Percentiles rank a stretch among this genome's conserved stretches.
phyloP scores from a whole-genome alignment of 2,113 vertebrate genomes.

The Dendropsophus ebraccatus region DNA sequence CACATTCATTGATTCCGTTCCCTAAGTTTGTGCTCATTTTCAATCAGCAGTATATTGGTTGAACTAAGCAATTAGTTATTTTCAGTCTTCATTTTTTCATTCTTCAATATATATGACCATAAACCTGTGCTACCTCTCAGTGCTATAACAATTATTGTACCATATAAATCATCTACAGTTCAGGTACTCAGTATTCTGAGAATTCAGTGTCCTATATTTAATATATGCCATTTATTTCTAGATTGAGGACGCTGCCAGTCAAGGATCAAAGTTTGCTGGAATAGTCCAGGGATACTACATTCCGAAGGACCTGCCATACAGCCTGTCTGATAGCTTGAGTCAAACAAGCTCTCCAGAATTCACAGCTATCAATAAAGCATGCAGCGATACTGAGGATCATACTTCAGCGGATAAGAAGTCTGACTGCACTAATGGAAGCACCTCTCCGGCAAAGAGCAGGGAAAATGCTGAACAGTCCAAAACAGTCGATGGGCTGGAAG shows the following conservation, averaged over 20 bases:
- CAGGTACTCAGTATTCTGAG: neutral
- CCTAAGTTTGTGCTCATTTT: neutral
- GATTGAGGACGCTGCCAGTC: conserved; percentile 93
- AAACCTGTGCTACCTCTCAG: neutral
- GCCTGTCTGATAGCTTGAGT: conserved; percentile 65
- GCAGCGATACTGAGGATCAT: conserved; percentile 55
- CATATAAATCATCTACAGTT: neutral
- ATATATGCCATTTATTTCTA: conserved; percentile 68
- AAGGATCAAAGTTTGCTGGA: conserved; percentile 90
- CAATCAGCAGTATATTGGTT: neutral
- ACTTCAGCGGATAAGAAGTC: conserved; percentile 60
- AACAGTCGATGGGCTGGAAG: conserved; percentile 58
- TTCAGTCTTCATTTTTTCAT: neutral
- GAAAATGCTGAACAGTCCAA: conserved; percentile 58
- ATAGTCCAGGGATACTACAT: conserved; percentile 84
- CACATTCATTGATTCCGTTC: no score
- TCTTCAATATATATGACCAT: neutral
- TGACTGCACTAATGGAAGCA: conserved; percentile 59
- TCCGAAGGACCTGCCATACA: conserved; percentile 65
- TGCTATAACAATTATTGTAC: neutral
- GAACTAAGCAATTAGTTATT: neutral
- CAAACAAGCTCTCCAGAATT: conserved; percentile 74
- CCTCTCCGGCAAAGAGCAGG: conserved; percentile 42
- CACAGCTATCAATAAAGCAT: conserved; percentile 61
- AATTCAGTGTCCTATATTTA: neutral